Conservation (phyloP, 2,113 vertebrate genomes). For the Lynx canadensis region DNA sequence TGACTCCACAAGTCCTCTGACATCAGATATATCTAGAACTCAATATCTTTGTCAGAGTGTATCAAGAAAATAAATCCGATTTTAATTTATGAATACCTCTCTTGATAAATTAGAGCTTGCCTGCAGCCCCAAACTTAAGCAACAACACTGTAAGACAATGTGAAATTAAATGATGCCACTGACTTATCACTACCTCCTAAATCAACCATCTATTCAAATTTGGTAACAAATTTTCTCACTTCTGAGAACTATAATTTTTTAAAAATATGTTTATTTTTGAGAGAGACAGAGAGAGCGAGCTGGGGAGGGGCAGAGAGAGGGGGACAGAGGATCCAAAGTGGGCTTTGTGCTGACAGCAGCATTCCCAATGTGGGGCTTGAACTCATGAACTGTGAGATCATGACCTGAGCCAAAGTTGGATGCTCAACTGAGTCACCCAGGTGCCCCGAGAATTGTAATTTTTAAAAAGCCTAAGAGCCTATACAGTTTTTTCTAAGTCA, state of each 20-base stretch:
- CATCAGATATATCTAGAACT: not conserved
- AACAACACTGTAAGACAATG: not conserved
- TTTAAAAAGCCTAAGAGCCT: not conserved
- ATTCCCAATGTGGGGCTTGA: too few relatives aligned
- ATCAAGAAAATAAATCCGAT: not conserved
- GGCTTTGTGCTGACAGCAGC: too few relatives aligned
- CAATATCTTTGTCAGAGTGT: not conserved
- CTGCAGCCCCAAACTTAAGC: not conserved
- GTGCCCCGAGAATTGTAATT: not conserved
- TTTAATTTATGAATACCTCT: slow-evolving; percentile 11
- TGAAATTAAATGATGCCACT: slow-evolving; percentile 13
- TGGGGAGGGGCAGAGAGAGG: too few relatives aligned
- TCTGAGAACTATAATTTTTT: not conserved
- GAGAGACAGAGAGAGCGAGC: too few relatives aligned
- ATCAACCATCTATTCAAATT: not conserved
- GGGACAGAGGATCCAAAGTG: too few relatives aligned
- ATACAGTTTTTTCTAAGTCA: not conserved
- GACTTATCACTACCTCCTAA: not conserved
- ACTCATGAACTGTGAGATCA: too few relatives aligned
- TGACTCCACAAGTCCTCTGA: not conserved
- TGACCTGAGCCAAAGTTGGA: too few relatives aligned
- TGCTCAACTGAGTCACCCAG: too few relatives aligned
- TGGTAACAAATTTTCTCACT: not conserved
- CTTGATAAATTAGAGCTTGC: not conserved
- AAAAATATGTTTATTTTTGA: not conserved